phyloP scores from a whole-genome alignment of 2,888 invertebrate genomes.

The Troides helena region DNA sequence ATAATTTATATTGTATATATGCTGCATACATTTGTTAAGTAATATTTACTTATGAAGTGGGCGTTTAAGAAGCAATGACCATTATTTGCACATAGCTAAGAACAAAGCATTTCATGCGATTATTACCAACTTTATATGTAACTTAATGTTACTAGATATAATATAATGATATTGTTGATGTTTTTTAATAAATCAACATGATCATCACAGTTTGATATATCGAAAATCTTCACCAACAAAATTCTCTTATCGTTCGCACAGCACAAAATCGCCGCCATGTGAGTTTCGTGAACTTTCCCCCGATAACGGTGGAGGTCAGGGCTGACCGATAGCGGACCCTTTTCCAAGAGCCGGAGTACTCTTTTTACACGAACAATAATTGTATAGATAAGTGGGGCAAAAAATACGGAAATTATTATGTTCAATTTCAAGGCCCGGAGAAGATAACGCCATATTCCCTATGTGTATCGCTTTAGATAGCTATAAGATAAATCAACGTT shows the following conservation, averaged over 20 bases:
- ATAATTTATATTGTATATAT: no score
- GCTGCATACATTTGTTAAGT: no score
- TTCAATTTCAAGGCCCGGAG: conserved; percentile 2
- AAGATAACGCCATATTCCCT: not conserved
- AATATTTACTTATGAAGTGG: no score
- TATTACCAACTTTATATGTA: no score
- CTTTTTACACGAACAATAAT: conserved; percentile 34
- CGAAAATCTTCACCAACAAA: conserved; percentile 25
- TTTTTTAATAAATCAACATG: no score
- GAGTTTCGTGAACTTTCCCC: conserved; percentile 39
- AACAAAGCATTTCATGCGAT: no score
- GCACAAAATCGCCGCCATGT: conserved; percentile 33
- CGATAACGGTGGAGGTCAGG: conserved; percentile 43
- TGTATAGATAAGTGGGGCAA: conserved; percentile 25
- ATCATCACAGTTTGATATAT: no score
- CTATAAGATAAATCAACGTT: not conserved
- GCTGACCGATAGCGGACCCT: conserved; percentile 39
- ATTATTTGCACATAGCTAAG: no score
- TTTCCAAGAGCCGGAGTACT: conserved; percentile 32
- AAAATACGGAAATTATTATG: conserved; percentile 15
- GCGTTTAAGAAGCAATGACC: no score
- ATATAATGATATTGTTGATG: no score
- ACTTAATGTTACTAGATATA: no score
- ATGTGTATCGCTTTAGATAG: not conserved
- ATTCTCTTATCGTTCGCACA: conserved; percentile 37